phyloP scores from a whole-genome alignment of 2,888 invertebrate species.

The Argyra leucocephala region DNA sequence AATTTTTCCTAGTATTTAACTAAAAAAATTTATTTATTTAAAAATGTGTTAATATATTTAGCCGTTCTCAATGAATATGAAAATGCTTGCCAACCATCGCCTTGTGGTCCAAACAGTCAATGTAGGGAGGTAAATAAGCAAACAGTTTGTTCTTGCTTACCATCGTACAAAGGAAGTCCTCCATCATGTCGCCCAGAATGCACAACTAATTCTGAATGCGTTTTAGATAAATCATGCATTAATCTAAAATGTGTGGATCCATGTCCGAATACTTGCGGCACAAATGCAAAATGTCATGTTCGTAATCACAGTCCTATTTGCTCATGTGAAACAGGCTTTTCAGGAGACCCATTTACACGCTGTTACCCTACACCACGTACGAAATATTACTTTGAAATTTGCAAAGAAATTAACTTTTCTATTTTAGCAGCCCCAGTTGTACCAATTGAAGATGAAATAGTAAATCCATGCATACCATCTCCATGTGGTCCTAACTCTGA shows the following conservation, averaged over 20 bases:
- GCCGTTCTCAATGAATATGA: too few species aligned
- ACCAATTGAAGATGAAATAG: constrained; percentile 28
- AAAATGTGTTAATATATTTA: neutral
- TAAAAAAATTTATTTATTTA: neutral
- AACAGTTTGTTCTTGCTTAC: constrained; percentile 53
- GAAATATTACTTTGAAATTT: constrained; percentile 37
- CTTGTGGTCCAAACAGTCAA: constrained; percentile 57
- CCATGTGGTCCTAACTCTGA: constrained; percentile 57
- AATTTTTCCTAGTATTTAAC: neutral
- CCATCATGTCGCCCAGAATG: constrained; percentile 73
- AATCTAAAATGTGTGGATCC: constrained; percentile 58
- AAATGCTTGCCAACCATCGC: constrained; percentile 53
- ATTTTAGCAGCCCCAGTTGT: constrained; percentile 18
- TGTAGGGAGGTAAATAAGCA: constrained; percentile 48
- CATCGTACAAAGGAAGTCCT: constrained; percentile 54
- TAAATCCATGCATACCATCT: constrained; percentile 57
- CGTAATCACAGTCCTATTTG: constrained; percentile 64
- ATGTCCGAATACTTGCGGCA: constrained; percentile 68
- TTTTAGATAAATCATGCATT: constrained; percentile 53
- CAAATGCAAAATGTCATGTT: constrained; percentile 49
- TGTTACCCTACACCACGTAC: constrained; percentile 46
- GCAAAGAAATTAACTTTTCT: constrained; percentile 28
- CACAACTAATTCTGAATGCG: constrained; percentile 58
- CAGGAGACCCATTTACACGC: constrained; percentile 59
- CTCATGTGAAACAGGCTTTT: constrained; percentile 54